Percentiles rank a stretch among this genome's conserved stretches.
Evolutionary conservation across 2,113 vertebrate species (phyloP).

Genomic region (Alethe castanea): DNA sequence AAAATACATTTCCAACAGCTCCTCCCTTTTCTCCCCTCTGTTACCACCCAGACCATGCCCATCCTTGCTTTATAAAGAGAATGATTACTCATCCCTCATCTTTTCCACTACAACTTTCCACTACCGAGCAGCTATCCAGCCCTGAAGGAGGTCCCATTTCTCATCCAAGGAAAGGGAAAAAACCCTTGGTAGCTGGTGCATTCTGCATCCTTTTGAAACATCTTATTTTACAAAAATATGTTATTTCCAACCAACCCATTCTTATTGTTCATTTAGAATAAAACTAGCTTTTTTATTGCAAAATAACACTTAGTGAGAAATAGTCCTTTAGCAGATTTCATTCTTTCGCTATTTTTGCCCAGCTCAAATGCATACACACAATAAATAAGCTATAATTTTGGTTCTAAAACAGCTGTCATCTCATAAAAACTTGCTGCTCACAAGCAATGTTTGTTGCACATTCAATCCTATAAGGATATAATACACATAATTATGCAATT

Average conservation of each 20-base stretch:
- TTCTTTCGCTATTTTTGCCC: background rate
- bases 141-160: background rate
- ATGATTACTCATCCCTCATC: background rate
- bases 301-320: constrained; percentile 41
- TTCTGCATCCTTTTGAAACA: constrained; percentile 1
- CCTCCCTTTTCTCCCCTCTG: background rate
- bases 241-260: constrained; percentile 17
- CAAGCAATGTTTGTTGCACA: constrained; percentile 44
- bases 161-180: background rate
- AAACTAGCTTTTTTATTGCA: constrained; percentile 26
- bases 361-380: constrained; percentile 39
- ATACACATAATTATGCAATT: constrained; percentile 44
- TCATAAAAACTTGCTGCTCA: constrained; percentile 48
- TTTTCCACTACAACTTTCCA: background rate
- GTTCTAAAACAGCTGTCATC: constrained; percentile 53
- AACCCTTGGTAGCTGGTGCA: background rate
- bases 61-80: background rate
- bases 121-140: background rate
- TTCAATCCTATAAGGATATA: constrained; percentile 31
- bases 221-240: background rate
- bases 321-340: constrained; percentile 24
- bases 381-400: constrained; percentile 58
- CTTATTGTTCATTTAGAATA: constrained; percentile 37
- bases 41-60: background rate
- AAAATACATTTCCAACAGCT: background rate